Conservation (phyloP, 2,113 vertebrate genomes). For the Carassius gibelio region DNA sequence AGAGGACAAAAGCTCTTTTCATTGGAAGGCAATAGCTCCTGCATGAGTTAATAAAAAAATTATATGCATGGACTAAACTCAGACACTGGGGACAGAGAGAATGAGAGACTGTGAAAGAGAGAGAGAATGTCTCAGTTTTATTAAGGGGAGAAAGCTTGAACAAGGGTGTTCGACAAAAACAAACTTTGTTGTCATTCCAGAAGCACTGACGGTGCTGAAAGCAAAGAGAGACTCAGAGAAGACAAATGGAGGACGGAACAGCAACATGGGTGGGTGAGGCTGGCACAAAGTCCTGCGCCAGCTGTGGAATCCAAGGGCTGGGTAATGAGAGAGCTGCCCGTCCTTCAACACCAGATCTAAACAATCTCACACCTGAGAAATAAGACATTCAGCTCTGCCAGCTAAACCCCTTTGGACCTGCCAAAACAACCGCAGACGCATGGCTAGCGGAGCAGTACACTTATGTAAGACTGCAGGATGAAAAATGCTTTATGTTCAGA, state of each 20-base stretch:
- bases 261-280: constrained; percentile 37
- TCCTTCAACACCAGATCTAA: constrained; percentile 24
- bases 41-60: constrained; percentile 61
- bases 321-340: not conserved
- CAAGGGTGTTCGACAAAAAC: not conserved
- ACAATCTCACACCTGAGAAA: constrained; percentile 39
- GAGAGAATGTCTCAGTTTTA: not conserved
- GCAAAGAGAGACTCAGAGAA: constrained; percentile 1
- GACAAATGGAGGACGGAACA: not conserved
- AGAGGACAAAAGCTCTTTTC: constrained; percentile 68
- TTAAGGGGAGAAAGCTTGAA: not conserved
- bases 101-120: not conserved
- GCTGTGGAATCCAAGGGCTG: constrained; percentile 22
- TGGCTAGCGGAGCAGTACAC: not conserved
- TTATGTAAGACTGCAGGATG: not conserved
- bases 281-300: constrained; percentile 54
- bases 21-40: constrained; percentile 54
- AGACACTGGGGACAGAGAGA: not conserved
- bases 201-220: constrained; percentile 6
- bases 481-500: not conserved
- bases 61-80: constrained; percentile 53
- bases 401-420: not conserved
- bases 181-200: constrained; percentile 34
- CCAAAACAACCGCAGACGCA: constrained; percentile 19
- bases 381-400: constrained; percentile 13